Evolutionary conservation across 1,140 invertebrate species (phyloP).

Genomic region (Pseudomyrmex concolor): DNA sequence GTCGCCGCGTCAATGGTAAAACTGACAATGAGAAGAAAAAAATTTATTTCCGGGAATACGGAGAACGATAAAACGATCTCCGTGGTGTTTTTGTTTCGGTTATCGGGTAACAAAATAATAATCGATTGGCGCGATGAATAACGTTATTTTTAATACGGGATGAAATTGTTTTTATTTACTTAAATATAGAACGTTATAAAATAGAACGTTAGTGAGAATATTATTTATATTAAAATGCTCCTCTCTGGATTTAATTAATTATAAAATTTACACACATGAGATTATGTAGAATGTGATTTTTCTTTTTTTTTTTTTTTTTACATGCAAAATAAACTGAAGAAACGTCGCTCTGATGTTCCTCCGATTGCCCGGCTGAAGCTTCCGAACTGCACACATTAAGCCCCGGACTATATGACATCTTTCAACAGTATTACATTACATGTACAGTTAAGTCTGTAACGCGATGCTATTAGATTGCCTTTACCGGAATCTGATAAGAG

Average conservation of each 20-base stretch:
- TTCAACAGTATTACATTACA: conserved; percentile 24
- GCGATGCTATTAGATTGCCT: conserved; percentile 48
- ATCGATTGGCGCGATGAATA: background rate
- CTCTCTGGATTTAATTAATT: too few species aligned
- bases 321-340: background rate
- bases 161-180: too few species aligned
- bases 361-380: background rate
- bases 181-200: too few species aligned
- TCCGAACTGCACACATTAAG: conserved; percentile 14
- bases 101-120: background rate
- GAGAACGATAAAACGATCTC: background rate
- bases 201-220: too few species aligned
- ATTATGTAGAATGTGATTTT: background rate
- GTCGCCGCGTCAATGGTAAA: conserved; percentile 37
- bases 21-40: background rate
- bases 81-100: background rate
- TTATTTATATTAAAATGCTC: too few species aligned
- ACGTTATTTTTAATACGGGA: too few species aligned
- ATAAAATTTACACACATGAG: too few species aligned
- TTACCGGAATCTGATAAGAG: conserved; percentile 39
- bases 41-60: background rate
- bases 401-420: conserved; percentile 1
- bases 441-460: conserved; percentile 34
- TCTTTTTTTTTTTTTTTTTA: background rate
- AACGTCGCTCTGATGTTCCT: background rate